Base-by-base conservation (phyloP, 2,113 vertebrate species). In the Toxotes jaculatrix region DNA sequence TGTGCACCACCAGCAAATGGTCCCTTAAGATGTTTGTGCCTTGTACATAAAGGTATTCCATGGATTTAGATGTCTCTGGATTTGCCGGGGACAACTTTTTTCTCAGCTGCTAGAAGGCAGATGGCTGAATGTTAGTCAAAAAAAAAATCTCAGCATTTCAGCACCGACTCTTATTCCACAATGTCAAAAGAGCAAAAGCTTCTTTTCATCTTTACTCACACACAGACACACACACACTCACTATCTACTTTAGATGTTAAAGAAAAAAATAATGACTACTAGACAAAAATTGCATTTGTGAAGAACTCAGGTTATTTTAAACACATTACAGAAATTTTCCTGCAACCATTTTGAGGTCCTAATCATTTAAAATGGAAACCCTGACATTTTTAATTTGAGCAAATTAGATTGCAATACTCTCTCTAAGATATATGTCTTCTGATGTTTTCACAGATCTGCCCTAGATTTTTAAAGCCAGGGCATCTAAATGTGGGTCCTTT, bases 1-100 rank as follows among this genome's bases (percentile, higher is more conserved):
- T 81, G 59, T 78, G 56, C 77, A 76, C 72, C 42, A 62, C 78
- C 56, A 64, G 64, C n/a, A 7, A 53, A 34, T 17, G 82, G 72
- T 78, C 72, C 71, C 75, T 70, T 62, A 68, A 91, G 83, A 63
- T 81, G 80, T 85, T 79, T 87, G 89, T 91, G 91, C 87, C 91
- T 92, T 93, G 87, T 85, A 87, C 71, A 70, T 65, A 40, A 74
- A 85, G 89, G 86, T 81, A 51, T 80, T 53, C 56, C 17, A 9
- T 55, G 43, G 82, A 63, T 76, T 68, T 77, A 45, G 9, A 56
- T 9, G 4, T 47, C 32, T 27, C 70, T 42, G 43, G 70, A 61
- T 84, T 59, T 68, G 23, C 75, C 59, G 47, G 59, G 34, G 73
- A 3, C 2, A 17, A 19, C 14, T 21, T 69, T 63, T 82, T 5